These are phyloP conservation scores for Cossypha niveicapilla DNA, from an alignment of 2,797 vertebrate genomes.

Conservation along the genomic window DNA sequence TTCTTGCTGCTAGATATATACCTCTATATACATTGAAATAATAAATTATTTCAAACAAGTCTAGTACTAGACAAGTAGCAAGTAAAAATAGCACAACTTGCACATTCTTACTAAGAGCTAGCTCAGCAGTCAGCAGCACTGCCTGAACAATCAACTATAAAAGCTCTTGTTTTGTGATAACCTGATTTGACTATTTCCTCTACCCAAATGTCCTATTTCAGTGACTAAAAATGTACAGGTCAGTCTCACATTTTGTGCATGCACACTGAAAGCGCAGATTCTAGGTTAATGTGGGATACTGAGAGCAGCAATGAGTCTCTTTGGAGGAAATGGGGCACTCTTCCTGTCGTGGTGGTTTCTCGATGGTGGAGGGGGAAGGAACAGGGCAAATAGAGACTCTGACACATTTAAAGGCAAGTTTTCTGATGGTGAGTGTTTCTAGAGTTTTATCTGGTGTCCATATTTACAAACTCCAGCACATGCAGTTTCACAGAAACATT, in stretches of 20 bases:
- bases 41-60: background rate
- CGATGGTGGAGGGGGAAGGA: background rate
- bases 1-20: background rate
- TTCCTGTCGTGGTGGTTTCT: background rate
- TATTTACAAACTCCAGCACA: background rate
- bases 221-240: background rate
- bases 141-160: background rate
- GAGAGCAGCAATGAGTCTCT: background rate
- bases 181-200: background rate
- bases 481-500: background rate
- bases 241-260: background rate
- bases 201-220: background rate
- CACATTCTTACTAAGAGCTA: background rate
- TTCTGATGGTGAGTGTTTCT: background rate
- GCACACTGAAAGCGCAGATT: background rate
- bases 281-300: background rate
- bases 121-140: constrained; percentile 2
- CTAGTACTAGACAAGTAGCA: background rate
- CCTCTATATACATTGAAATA: background rate
- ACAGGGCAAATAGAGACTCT: background rate
- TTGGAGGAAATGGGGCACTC: background rate
- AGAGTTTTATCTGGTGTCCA: background rate
- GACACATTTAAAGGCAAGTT: background rate
- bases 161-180: background rate
- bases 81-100: constrained; percentile 1